Conservation (phyloP, 1,140 invertebrate genomes). For the Drosophila simulans region DNA sequence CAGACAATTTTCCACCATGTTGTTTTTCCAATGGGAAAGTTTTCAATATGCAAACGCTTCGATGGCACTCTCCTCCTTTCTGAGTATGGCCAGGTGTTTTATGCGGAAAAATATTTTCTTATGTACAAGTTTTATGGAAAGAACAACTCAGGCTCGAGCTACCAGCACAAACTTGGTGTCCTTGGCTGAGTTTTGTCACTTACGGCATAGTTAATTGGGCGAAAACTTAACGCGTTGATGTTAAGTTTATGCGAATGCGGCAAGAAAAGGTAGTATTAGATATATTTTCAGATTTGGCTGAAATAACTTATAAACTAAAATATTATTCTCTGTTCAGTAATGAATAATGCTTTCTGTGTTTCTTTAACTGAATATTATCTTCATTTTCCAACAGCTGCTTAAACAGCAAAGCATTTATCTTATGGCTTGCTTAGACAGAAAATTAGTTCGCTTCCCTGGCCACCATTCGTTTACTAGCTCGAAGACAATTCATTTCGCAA, state of each 20-base stretch:
- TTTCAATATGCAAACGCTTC: constrained; percentile 66
- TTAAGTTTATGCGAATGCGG: constrained; percentile 31
- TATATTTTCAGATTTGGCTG: neutral
- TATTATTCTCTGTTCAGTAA: neutral
- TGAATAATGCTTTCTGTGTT: neutral
- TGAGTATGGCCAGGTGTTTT: constrained; percentile 63
- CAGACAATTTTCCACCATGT: constrained; percentile 52
- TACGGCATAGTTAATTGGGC: constrained; percentile 36
- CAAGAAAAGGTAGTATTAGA: neutral
- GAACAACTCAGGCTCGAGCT: constrained; percentile 30
- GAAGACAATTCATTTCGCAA: constrained; percentile 25
- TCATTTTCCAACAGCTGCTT: no score
- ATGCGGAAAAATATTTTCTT: constrained; percentile 66
- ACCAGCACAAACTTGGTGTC: constrained; percentile 38
- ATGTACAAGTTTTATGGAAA: constrained; percentile 72
- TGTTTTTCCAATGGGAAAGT: constrained; percentile 70
- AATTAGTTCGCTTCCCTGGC: neutral
- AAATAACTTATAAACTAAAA: neutral
- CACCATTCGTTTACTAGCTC: constrained; percentile 11
- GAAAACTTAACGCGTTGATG: constrained; percentile 44
- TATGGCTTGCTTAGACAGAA: no score
- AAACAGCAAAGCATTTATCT: no score
- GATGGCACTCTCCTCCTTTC: neutral
- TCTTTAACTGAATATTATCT: no score
- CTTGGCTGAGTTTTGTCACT: constrained; percentile 55